Conservation (phyloP, 2,797 vertebrate genomes). For the Sebastes reedi region DNA sequence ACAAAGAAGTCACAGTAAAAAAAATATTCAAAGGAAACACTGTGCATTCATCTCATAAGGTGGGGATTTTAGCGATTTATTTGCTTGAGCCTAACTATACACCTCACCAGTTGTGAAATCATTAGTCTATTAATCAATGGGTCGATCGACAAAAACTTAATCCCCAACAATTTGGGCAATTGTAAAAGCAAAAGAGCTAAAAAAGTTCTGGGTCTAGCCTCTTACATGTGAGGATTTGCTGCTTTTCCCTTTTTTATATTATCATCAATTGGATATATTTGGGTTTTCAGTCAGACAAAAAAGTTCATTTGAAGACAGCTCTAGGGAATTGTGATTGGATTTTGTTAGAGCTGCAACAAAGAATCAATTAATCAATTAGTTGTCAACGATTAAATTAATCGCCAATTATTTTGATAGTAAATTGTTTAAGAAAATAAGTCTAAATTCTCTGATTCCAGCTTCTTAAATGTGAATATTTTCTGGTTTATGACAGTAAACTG, state of each 20-base stretch:
- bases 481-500: no score
- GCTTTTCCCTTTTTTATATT: background rate
- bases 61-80: background rate
- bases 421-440: no score
- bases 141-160: background rate
- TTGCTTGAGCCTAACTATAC: background rate
- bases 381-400: no score
- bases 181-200: background rate
- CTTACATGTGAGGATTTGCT: background rate
- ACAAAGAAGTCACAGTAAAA: slow-evolving; percentile 30
- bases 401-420: no score
- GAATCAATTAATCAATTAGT: no score
- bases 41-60: background rate
- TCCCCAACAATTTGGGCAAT: background rate
- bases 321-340: background rate
- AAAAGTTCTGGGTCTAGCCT: background rate
- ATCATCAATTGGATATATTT: background rate
- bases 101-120: background rate
- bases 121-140: background rate
- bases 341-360: background rate
- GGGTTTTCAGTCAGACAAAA: background rate
- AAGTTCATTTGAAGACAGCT: background rate
- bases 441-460: no score
- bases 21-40: slow-evolving; percentile 23
- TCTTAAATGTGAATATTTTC: no score